Evolutionary conservation across 2,797 vertebrate species (phyloP).

Genomic region (Hippocampus kuda): DNA sequence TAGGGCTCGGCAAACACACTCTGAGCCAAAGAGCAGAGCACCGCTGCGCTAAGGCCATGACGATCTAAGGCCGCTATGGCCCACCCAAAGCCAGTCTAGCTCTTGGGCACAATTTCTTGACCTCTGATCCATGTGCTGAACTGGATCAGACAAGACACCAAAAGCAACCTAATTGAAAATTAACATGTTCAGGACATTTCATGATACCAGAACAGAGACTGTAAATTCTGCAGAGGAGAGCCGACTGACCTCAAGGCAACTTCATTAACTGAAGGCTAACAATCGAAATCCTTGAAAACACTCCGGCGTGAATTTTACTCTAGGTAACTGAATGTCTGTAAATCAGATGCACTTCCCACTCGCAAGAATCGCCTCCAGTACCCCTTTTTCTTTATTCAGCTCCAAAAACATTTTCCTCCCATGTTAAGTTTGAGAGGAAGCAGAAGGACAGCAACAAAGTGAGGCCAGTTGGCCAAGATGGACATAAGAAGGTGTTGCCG

Average conservation of each 20-base stretch:
- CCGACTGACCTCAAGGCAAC: not conserved
- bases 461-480: not conserved
- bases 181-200: not conserved
- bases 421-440: slow-evolving; percentile 20
- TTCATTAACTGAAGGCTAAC: slow-evolving; percentile 6
- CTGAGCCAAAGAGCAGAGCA: slow-evolving; percentile 24
- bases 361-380: not conserved
- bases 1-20: slow-evolving; percentile 41
- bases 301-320: slow-evolving; percentile 5
- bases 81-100: not conserved
- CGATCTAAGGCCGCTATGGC: not conserved
- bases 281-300: slow-evolving; percentile 3
- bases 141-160: not conserved
- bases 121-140: not conserved
- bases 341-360: slow-evolving; percentile 11
- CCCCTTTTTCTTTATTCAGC: not conserved
- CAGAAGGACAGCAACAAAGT: slow-evolving; percentile 19
- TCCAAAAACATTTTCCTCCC: slow-evolving; percentile 16
- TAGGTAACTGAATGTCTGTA: not conserved
- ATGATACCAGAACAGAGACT: not conserved
- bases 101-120: not conserved
- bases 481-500: not conserved
- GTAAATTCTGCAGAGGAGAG: slow-evolving; percentile 2
- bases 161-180: not conserved
- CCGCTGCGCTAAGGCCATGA: not conserved